These are phyloP conservation scores for Hyalella azteca DNA, from an alignment of 2,888 invertebrate species.

Conservation along the genomic window DNA sequence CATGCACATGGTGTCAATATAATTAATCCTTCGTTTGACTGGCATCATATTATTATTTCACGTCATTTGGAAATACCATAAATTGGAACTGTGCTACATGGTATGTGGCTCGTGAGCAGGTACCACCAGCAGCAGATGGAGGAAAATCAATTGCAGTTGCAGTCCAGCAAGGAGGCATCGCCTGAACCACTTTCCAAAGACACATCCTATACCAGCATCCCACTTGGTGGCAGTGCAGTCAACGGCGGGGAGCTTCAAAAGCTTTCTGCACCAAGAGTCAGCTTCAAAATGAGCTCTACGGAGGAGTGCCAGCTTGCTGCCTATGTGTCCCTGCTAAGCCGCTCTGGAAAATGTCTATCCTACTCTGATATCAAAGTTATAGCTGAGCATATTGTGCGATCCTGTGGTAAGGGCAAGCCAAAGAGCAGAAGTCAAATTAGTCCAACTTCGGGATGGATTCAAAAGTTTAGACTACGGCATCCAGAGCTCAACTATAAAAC, in stretches of 20 bases:
- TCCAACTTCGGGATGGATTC: constrained; percentile 15
- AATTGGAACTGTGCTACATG: background rate
- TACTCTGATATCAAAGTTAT: background rate
- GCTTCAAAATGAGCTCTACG: background rate
- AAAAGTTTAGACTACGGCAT: constrained; percentile 14
- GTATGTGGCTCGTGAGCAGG: background rate
- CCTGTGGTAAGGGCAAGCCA: background rate
- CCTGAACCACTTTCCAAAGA: background rate
- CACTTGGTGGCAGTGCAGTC: background rate
- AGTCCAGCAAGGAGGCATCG: constrained; percentile 1
- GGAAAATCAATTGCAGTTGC: background rate
- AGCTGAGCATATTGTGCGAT: background rate
- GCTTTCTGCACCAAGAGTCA: background rate
- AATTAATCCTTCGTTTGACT: too few species aligned
- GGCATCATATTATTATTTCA: too few species aligned
- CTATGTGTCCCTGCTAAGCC: constrained; percentile 4
- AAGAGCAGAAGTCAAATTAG: constrained; percentile 13
- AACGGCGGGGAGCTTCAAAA: background rate
- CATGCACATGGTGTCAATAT: too few species aligned
- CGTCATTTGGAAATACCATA: too few species aligned
- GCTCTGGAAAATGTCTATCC: constrained; percentile 10
- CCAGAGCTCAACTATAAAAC: constrained; percentile 27
- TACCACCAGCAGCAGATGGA: constrained; percentile 6
- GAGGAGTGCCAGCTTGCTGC: constrained; percentile 3
- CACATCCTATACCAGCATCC: background rate